phyloP scores from a whole-genome alignment of 2,888 invertebrate species.

The Marronus borbonicus region DNA sequence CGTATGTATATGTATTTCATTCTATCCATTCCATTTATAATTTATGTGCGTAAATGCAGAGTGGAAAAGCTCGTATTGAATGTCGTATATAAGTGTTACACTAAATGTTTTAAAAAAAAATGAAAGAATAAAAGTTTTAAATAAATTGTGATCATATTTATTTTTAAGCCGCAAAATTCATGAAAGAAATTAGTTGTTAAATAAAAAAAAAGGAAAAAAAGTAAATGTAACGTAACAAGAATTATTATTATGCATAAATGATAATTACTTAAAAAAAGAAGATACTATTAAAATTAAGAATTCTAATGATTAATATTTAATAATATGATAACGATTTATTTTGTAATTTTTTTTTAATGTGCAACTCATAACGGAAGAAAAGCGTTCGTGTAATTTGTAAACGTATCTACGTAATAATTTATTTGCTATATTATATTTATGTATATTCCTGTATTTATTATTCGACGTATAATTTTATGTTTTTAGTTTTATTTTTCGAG shows the following conservation, averaged over 20 bases:
- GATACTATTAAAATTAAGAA: constrained; percentile 24
- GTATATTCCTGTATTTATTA: constrained; percentile 40
- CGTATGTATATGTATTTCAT: background rate
- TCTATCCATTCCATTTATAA: constrained; percentile 5
- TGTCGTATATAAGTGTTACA: constrained; percentile 51
- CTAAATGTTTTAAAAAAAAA: constrained; percentile 46
- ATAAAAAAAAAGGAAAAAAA: background rate
- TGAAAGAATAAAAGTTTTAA: constrained; percentile 17
- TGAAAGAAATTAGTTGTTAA: constrained; percentile 22
- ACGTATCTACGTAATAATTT: constrained; percentile 29
- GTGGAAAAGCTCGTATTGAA: constrained; percentile 48
- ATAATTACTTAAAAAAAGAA: background rate
- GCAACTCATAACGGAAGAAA: constrained; percentile 4
- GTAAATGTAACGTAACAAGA: constrained; percentile 13
- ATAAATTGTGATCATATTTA: constrained; percentile 53
- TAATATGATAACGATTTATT: background rate
- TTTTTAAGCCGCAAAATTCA: constrained; percentile 51
- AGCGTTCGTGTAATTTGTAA: background rate
- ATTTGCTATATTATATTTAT: constrained; percentile 41
- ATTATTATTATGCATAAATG: constrained; percentile 2
- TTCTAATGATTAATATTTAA: constrained; percentile 3
- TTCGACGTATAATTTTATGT: constrained; percentile 26
- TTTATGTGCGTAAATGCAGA: constrained; percentile 13
- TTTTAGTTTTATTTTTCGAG: constrained; percentile 3
- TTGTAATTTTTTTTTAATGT: constrained; percentile 26